Evolutionary conservation across 2,113 vertebrate genomes (phyloP).

Genomic region (Hepsetus odoe): DNA sequence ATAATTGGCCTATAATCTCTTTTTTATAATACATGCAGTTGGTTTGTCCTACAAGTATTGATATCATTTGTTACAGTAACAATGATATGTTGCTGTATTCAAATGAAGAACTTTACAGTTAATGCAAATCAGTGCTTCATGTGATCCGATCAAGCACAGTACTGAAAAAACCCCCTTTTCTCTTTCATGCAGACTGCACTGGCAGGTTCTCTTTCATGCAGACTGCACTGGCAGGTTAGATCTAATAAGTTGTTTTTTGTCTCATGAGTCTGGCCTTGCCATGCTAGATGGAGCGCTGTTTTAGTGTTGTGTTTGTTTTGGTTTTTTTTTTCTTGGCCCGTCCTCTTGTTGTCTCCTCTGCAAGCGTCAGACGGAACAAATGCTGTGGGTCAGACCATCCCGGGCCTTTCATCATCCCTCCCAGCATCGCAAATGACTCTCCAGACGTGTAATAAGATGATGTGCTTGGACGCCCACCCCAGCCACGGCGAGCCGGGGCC

Average conservation of each 20-base stretch:
- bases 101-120: no score
- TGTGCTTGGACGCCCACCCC: constrained; percentile 12
- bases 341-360: constrained; percentile 9
- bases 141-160: background rate
- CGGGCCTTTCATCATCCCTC: constrained; percentile 12
- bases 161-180: no score
- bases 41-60: no score
- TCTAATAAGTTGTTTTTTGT: constrained; percentile 5
- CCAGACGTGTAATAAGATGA: constrained; percentile 42
- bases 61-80: no score
- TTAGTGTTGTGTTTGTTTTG: constrained; percentile 24
- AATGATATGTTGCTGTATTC: no score
- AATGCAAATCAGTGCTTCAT: no score
- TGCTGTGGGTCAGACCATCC: constrained; percentile 11
- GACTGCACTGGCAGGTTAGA: constrained; percentile 7
- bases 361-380: constrained; percentile 25
- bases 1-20: no score
- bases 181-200: background rate
- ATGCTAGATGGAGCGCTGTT: constrained; percentile 27
- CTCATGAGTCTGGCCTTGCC: constrained; percentile 5
- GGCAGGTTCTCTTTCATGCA: constrained; percentile 1
- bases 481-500: background rate
- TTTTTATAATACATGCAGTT: no score
- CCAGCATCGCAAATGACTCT: constrained; percentile 28
- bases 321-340: constrained; percentile 18